Base-by-base conservation (phyloP, 2,113 vertebrate genomes). In the Ceratotherium simum region DNA sequence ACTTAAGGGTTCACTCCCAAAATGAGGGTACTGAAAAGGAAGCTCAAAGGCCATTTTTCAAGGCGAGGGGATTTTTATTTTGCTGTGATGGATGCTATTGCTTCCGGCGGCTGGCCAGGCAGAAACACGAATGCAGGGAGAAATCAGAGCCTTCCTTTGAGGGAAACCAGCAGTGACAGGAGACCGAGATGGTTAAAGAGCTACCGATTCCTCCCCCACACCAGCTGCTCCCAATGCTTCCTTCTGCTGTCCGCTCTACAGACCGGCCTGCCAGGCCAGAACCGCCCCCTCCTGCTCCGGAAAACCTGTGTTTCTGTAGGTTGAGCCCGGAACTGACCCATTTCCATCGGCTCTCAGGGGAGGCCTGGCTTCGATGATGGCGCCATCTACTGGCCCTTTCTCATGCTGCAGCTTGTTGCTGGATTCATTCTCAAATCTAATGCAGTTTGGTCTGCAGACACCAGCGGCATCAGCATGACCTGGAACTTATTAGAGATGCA, bases 381-480 rank as follows among this genome's bases (percentile, higher is more conserved):
- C 85, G 51, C 97, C 96, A 89, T 91, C 97, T 97, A 88, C 96
- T 95, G 97, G 96, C 42, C 33, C 0, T 16, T 51, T 54, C 84
- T 92, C 5, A 5, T 7, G 23, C 36, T 82, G 88, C 94, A 91
- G 79, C n/a, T 56, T 17, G 3, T 31, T 1, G 0, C 46, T 23
- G 23, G 16, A 14, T 16, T 51, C 33, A 79, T 83, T 79, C 39
- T n/a, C 39, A 42, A 73, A 65, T 42, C 65, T 6, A 17, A 48
- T 2, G 4, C 36, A 20, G 21, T 42, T 54, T 56, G 76, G 36
- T 83, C 56, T 33, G 42, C 42, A 20, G 14, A 54, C 48, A 76
- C 25, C 25, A 1, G 48, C 16, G 2, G 8, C 3, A 5, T n/a
- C 25, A 16, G 14, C 46, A 39, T 17, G 33, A 33, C 31, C 83